Percentiles rank a stretch among this genome's conserved stretches.
Conservation (phyloP, 2,888 invertebrate genomes). For the Lamellibrachia columna region DNA sequence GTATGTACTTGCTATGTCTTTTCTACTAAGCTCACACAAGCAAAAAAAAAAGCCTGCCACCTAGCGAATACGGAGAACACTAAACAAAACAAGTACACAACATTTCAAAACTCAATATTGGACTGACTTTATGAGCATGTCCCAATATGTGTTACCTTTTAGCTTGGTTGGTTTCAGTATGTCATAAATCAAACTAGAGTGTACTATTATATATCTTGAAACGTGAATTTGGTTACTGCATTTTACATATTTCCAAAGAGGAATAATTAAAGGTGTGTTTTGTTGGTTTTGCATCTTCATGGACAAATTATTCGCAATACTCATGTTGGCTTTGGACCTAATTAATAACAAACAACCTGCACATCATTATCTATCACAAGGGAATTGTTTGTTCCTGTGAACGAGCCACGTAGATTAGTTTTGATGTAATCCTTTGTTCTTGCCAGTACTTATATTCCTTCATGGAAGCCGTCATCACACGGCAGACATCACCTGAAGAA, state of each 20-base stretch:
- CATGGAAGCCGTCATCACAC: constrained; percentile 94
- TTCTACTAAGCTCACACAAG: too few relatives aligned
- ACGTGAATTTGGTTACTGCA: neutral
- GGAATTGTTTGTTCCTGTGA: neutral
- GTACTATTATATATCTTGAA: neutral
- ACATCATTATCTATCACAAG: neutral
- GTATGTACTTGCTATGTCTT: too few relatives aligned
- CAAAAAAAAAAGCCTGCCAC: too few relatives aligned
- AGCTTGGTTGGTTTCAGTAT: neutral
- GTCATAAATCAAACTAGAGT: neutral
- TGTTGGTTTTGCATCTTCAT: neutral
- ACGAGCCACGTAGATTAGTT: too few relatives aligned
- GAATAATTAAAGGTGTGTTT: too few relatives aligned
- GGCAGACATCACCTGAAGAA: constrained; percentile 95
- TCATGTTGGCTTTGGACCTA: neutral
- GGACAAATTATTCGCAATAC: neutral
- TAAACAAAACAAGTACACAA: too few relatives aligned
- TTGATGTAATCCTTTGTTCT: neutral
- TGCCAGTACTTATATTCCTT: constrained; percentile 87
- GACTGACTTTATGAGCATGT: neutral
- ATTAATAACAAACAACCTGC: neutral
- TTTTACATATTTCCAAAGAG: neutral
- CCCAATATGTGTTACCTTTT: neutral
- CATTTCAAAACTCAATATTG: neutral
- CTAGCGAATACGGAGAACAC: too few relatives aligned